Conservation (phyloP, 2,888 invertebrate genomes). For the Campaea margaritaria region DNA sequence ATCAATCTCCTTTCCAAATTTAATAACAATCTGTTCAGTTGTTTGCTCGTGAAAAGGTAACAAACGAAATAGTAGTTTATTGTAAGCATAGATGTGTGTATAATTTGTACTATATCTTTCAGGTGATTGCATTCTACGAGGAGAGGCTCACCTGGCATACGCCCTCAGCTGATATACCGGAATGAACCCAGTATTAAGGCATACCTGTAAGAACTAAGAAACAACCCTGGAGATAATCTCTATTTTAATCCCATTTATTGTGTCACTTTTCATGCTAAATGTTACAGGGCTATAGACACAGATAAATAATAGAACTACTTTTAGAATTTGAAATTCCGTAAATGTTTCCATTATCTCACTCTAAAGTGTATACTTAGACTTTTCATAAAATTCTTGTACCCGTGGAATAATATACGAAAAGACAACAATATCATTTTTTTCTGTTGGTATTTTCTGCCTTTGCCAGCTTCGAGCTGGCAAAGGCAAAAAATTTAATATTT, state of each 20-base stretch:
- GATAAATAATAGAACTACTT: constrained; percentile 3
- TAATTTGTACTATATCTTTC: constrained; percentile 30
- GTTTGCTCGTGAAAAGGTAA: no score
- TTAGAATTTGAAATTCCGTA: constrained; percentile 11
- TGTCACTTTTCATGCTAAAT: background rate
- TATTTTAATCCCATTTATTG: constrained; percentile 4
- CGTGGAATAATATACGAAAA: no score
- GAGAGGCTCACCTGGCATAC: constrained; percentile 98
- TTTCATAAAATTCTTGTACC: no score
- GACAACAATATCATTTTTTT: no score
- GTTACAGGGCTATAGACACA: constrained; percentile 2
- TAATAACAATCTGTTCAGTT: no score
- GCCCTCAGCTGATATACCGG: constrained; percentile 77
- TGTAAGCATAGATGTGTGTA: no score
- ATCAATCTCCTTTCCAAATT: no score
- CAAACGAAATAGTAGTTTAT: no score
- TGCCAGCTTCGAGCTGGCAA: no score
- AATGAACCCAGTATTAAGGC: constrained; percentile 23
- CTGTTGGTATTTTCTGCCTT: no score
- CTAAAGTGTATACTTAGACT: no score
- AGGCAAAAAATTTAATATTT: no score
- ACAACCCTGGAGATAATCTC: constrained; percentile 12
- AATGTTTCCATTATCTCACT: background rate
- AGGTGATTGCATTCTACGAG: constrained; percentile 97
- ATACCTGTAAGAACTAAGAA: constrained; percentile 28